These are phyloP conservation scores for Ephydatia muelleri DNA, from an alignment of 37 sponge, comb jelly and placozoan genomes.

Conservation along the genomic window DNA sequence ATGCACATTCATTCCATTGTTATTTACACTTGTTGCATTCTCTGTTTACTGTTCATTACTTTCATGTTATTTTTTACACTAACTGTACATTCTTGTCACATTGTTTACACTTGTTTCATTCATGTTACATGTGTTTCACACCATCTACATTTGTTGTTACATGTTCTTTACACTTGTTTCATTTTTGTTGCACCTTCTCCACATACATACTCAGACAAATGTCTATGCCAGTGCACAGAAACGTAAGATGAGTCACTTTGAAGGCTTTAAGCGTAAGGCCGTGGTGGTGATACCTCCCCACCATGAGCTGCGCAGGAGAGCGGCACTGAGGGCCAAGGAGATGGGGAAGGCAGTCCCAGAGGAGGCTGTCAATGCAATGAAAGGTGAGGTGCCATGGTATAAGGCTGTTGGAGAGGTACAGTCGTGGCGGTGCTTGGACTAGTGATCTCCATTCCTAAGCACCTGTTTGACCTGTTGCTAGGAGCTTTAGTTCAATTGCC, in stretches of 20 bases:
- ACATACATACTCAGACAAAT: conserved; percentile 60
- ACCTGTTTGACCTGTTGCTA: background rate
- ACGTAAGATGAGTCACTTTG: conserved; percentile 75
- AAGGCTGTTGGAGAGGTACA: too few relatives aligned
- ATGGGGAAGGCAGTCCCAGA: conserved; percentile 64
- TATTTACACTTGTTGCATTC: background rate
- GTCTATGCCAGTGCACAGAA: conserved; percentile 73
- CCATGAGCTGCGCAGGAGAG: conserved; percentile 70
- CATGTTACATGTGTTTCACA: background rate
- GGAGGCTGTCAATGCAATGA: conserved; percentile 78
- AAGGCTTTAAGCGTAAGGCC: conserved; percentile 73
- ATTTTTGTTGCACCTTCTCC: background rate
- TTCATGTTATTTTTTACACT: background rate
- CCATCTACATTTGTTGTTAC: background rate
- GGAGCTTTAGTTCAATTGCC: too few relatives aligned
- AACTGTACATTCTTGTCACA: too few relatives aligned
- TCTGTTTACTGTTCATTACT: background rate
- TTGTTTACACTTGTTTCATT: too few relatives aligned
- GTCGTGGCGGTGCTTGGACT: too few relatives aligned
- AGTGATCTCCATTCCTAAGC: too few relatives aligned
- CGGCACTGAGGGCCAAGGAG: conserved; percentile 40
- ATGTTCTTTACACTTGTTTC: background rate
- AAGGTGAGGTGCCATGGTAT: conserved; percentile 30
- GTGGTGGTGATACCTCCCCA: conserved; percentile 72
- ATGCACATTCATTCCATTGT: too few relatives aligned